These are phyloP conservation scores for Trogon melanurus DNA, from an alignment of 2,113 vertebrate genomes.

Conservation along the genomic window DNA sequence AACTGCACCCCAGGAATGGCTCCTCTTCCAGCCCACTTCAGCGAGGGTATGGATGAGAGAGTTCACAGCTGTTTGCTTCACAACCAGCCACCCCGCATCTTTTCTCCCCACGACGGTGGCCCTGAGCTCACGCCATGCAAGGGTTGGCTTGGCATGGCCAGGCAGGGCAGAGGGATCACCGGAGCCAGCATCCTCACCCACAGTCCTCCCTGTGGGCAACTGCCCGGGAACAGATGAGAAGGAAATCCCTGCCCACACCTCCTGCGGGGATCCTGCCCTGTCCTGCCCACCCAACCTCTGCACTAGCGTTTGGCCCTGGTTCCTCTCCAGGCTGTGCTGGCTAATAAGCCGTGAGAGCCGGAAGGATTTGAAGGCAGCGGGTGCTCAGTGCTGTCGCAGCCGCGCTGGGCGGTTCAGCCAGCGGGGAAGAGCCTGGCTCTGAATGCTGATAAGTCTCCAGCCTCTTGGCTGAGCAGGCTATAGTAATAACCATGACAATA, in stretches of 20 bases:
- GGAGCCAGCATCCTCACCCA: fast-evolving
- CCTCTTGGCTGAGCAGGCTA: neutral
- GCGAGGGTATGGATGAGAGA: neutral
- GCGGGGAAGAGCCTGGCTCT: neutral
- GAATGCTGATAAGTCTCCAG: constrained; percentile 23
- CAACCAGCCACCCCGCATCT: neutral
- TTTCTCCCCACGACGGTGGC: neutral
- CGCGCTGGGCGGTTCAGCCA: neutral
- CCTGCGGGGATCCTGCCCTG: neutral
- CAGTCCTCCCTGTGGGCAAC: neutral
- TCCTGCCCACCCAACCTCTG: neutral
- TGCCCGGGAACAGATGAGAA: neutral
- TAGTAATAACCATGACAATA: constrained; percentile 52
- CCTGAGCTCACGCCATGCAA: fast-evolving
- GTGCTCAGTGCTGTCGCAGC: neutral
- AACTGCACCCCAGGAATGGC: neutral
- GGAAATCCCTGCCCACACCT: neutral
- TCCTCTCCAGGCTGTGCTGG: neutral
- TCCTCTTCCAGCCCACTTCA: neutral
- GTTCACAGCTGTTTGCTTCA: fast-evolving
- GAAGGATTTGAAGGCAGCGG: constrained; percentile 61
- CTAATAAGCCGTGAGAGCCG: neutral
- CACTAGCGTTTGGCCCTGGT: neutral
- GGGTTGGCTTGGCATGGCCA: neutral
- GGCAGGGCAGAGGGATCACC: neutral